These are phyloP conservation scores for Corythoichthys intestinalis DNA, from an alignment of 2,113 vertebrate genomes.

Conservation along the genomic window DNA sequence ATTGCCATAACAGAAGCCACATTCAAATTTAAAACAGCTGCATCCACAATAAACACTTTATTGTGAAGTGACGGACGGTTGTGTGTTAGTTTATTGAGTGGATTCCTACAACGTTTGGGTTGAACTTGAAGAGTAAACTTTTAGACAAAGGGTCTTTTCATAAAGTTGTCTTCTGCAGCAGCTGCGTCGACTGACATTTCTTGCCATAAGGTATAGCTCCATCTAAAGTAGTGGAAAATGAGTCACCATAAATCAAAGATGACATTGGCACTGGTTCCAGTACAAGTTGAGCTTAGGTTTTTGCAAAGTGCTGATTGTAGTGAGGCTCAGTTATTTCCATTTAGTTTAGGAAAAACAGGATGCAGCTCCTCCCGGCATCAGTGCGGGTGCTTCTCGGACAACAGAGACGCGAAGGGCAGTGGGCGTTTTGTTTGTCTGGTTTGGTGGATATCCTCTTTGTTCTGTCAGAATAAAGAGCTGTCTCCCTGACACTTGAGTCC, in stretches of 20 bases:
- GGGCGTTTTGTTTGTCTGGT: conserved; percentile 21
- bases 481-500: conserved; percentile 22
- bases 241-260: conserved; percentile 52
- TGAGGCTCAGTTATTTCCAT: conserved; percentile 50
- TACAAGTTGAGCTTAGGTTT: conserved; percentile 31
- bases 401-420: conserved; percentile 18
- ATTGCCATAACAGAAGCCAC: conserved; percentile 15
- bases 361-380: conserved; percentile 45
- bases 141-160: neutral
- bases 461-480: conserved; percentile 22
- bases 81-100: conserved; percentile 26
- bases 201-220: conserved; percentile 10
- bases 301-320: conserved; percentile 11
- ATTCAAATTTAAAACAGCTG: conserved; percentile 58
- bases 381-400: conserved; percentile 37
- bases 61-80: conserved; percentile 31
- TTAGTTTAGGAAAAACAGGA: conserved; percentile 65
- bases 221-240: conserved; percentile 43
- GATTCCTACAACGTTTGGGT: conserved; percentile 22
- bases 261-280: conserved; percentile 27
- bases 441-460: conserved; percentile 58
- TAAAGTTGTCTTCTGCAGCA: conserved; percentile 1
- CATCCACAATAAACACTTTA: conserved; percentile 35
- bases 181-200: conserved; percentile 44
- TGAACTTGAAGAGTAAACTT: conserved; percentile 2